Base-by-base conservation (phyloP, 35 echinoderm and acorn worm species). In the Apostichopus parvimensis region DNA sequence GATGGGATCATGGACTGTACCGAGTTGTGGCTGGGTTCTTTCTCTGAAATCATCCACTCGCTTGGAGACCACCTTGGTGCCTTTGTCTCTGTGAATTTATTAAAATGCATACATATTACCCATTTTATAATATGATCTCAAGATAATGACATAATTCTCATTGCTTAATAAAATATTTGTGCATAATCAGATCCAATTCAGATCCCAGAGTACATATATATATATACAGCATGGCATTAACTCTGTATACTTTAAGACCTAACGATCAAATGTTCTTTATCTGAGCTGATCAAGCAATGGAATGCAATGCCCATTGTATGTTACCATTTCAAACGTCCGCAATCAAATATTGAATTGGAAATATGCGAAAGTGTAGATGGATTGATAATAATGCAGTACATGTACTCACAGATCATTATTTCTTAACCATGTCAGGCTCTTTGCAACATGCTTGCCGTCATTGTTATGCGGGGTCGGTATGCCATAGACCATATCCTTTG, bases 31-130 rank as follows among this genome's bases (percentile, higher is more conserved):
- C 77, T 99, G 97, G 1, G 97, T 99, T 14, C 97, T 89, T 78
- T 99, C 97, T 53, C 97, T 65, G 95, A 99, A 99, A 83, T 99
- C 97, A 94, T 99, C 95, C 6, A 99, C 97, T 22, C 95, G 68
- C 90, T 99, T 99, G 14, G 95, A 91, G 6, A 96, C 95, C 4
- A 95, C 64, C 78, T 99, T 99, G 4, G 93, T 91, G 6, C 93
- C 91, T 95, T 96, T 99, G 59, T 94, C 95, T 4, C 95, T 99
- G 93, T 54, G 13, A 91, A 82, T 7, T 12, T 61, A 7, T 7
- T 45, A 4, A 45, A 45, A 71, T 53, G 95, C 97, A 96, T 92
- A 98, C 97, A 95, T 28, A 56, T 98, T 85, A 53, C 94, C n/a
- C n/a, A 87, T 86, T 98, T 94, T 80, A 91, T 91, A 5, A 96